Base-by-base conservation (phyloP, 2,888 invertebrate genomes). In the Lasioglossum marginatum region DNA sequence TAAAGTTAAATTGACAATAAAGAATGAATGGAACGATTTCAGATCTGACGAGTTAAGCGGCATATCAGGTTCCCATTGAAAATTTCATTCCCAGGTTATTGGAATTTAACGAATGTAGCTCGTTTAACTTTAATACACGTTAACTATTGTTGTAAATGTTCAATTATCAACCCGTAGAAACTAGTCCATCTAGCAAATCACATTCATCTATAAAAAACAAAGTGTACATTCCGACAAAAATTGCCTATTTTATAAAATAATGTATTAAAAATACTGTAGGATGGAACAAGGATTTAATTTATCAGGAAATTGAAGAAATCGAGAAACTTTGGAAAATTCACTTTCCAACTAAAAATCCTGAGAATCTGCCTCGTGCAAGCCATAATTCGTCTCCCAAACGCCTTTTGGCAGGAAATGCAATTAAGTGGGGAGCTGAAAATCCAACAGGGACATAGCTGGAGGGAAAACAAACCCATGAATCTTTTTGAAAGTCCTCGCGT, bases 401-500 rank as follows among this genome's bases (percentile, higher is more conserved):
- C 63, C 63, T 63, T 63, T 63, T 31, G 63, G 31, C 63, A 63
- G 63, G 6, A 63, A 63, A 63, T 63, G 63, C 31, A 63, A 63
- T 63, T 31, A 63, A 63, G 63, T 31, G 16, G 63, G 63, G 63
- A 63, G 31, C 31, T 31, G 31, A 31, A 63, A 63, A 31, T 31
- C 63, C 16, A 31, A 63, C 63, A 31, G 63, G 6, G 6, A 31
- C 31, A 31, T 16, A 19, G 63, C 63, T 63, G 6, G 27, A 16
- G 27, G 63, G 63, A 63, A 63, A 63, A 63, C 63, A 63, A 63
- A 31, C 63, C 16, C 63, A 63, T 63, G 63, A 63, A 63, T 63
- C 63, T 63, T 63, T 63, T 63, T 63, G 31, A 16, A 63, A 31
- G 63, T 63, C 63, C 63, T 27, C 16, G 37, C 57, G 57, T 52